phyloP scores from a whole-genome alignment of 1,140 invertebrate species.

The Drosophila triauraria region DNA sequence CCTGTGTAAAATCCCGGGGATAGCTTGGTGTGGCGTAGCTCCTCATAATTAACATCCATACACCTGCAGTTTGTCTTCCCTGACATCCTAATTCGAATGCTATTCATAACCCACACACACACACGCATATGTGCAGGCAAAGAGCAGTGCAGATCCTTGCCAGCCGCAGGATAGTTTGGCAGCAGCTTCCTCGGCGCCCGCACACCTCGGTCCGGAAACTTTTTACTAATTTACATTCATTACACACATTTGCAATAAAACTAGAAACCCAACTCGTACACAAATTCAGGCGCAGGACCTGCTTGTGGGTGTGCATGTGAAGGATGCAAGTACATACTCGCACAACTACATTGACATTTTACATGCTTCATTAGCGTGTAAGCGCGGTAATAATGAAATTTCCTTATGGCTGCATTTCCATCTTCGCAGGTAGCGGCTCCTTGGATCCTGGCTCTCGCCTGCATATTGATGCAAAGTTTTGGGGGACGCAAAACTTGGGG shows the following conservation, averaged over 20 bases:
- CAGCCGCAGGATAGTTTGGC: conserved; percentile 72
- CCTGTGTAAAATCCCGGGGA: conserved; percentile 11
- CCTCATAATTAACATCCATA: conserved; percentile 65
- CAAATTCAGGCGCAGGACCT: conserved; percentile 26
- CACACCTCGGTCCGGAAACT: conserved; percentile 55
- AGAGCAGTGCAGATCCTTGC: conserved; percentile 55
- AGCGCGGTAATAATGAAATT: conserved; percentile 83
- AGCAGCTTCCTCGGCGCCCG: conserved; percentile 32
- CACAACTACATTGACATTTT: conserved; percentile 76
- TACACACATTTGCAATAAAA: conserved; percentile 83
- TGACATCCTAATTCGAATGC: conserved; percentile 69
- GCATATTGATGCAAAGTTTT: conserved; percentile 76
- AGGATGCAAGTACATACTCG: conserved; percentile 15
- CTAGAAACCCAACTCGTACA: conserved; percentile 65
- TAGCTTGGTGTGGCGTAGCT: conserved; percentile 10
- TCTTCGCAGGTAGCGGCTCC: conserved; percentile 21
- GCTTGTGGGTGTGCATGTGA: not conserved
- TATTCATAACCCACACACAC: conserved; percentile 60
- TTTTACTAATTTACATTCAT: conserved; percentile 84
- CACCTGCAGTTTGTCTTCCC: conserved; percentile 51
- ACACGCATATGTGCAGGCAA: conserved; percentile 11
- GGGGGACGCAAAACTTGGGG: conserved; percentile 61
- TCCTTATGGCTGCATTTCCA: conserved; percentile 79
- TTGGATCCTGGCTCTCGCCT: not conserved
- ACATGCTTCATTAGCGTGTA: conserved; percentile 83